Base-by-base conservation (phyloP, 2,888 invertebrate genomes). In the Toxonevra muliebris region DNA sequence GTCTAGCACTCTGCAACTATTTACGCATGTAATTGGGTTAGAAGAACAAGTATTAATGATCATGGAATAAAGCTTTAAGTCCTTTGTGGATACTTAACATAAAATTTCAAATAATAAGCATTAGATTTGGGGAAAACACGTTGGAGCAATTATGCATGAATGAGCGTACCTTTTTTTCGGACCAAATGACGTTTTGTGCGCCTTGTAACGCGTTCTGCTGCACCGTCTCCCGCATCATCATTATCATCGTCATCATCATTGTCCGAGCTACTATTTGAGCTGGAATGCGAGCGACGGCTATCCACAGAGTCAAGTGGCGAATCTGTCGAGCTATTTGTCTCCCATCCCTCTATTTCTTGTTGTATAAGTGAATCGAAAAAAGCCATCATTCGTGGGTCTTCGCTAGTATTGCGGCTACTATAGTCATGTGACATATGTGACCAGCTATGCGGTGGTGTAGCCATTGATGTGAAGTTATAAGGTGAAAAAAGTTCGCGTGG, bases 381-480 rank as follows among this genome's bases (percentile, higher is more conserved):
- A 42, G 97, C 97, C 92, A 97, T 93, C 97, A 97, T 97, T 63
- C 95, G 89, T 0, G 94, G 92, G 85, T 97, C 97, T 85, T 97
- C 97, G 63, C 90, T 89, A 0, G 92, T 94, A 10, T 94, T 95
- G 77, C 94, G 93, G 74, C 93, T 92, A 77, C 92, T 92, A 82
- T 95, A 95, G 85, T 96, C 96, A 84, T 96, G 95, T 0, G 94
- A 91, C 85, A 94, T 92, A 76, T 92, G 90, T 82, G 90, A 91
- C 73, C 93, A 94, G 77, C 90, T 92, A 74, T 90, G 90, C 71
- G 94, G 90, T 70, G 75, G 63, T 71, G 79, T 64, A 10, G 95
- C 92, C 30, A 96, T 87, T 63, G 92, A 90, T 65, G 95, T 89
- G 78, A 96, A 94, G 77, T 95, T 95, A 77, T 94, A 91, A 73